These are phyloP conservation scores for Jacana jacana DNA, from an alignment of 2,113 vertebrate species.

Conservation along the genomic window DNA sequence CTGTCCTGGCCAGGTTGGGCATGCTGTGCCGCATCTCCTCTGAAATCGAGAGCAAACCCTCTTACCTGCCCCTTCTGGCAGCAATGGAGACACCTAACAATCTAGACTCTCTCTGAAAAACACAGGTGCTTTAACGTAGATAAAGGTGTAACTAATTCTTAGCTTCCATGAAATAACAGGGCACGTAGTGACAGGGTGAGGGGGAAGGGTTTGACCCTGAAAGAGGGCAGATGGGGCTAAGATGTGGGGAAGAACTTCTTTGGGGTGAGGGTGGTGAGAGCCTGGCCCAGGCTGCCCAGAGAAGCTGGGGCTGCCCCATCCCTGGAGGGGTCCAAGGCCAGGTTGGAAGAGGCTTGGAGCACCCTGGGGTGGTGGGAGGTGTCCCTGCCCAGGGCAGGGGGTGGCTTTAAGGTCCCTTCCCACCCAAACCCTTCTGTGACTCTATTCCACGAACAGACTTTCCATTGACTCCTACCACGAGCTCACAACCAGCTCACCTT, in stretches of 20 bases:
- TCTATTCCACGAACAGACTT: not conserved
- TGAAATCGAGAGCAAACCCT: slow-evolving; percentile 44
- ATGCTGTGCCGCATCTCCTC: slow-evolving; percentile 91
- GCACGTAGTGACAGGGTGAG: not conserved
- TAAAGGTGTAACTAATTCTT: not conserved
- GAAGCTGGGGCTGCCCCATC: not conserved
- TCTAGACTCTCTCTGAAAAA: not conserved
- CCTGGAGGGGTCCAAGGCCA: not conserved
- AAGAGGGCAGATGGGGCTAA: not conserved
- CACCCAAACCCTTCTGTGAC: not conserved
- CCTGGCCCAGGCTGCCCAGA: not conserved
- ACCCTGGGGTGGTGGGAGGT: not conserved
- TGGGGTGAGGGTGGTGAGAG: not conserved
- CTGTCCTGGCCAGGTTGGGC: slow-evolving; percentile 89
- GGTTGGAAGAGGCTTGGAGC: not conserved
- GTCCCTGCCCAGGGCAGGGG: not conserved
- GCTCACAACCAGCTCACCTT: slow-evolving; percentile 71
- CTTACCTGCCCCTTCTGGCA: not conserved
- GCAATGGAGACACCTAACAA: rapidly evolving
- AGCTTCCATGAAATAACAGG: not conserved
- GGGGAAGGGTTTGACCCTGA: not conserved
- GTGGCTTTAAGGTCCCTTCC: not conserved
- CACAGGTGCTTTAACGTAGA: rapidly evolving
- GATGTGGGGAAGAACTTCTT: not conserved
- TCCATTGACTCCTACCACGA: rapidly evolving